phyloP scores from a whole-genome alignment of 2,797 vertebrate genomes.

The Enteromius mattozi region DNA sequence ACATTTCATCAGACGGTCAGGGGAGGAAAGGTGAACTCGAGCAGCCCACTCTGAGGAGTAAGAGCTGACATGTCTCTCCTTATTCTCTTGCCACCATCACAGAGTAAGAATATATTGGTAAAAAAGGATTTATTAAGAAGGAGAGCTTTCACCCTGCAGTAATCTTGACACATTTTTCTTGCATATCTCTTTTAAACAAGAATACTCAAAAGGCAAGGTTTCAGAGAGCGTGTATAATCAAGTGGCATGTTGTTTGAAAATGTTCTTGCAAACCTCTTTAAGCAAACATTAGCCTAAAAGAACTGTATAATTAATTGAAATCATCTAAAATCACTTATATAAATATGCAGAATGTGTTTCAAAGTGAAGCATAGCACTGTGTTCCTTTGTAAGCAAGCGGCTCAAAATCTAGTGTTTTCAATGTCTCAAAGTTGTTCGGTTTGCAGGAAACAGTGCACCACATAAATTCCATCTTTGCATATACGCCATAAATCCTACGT shows the following conservation, averaged over 20 bases:
- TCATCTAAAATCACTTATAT: background rate
- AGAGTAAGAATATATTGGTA: conserved; percentile 45
- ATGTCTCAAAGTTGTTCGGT: no score
- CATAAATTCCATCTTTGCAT: no score
- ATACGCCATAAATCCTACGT: no score
- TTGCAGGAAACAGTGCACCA: no score
- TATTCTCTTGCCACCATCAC: conserved; percentile 12
- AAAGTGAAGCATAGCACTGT: background rate
- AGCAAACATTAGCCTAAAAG: background rate
- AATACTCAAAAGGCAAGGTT: background rate
- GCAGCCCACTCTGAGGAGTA: conserved; percentile 40
- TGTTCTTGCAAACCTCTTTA: background rate
- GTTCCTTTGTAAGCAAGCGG: no score
- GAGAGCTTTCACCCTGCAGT: conserved; percentile 38
- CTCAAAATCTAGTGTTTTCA: no score
- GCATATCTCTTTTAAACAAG: background rate
- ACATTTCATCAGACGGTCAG: conserved; percentile 46
- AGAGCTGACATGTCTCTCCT: conserved; percentile 27
- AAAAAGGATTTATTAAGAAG: conserved; percentile 46
- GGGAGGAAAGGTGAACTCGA: conserved; percentile 29
- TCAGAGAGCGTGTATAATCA: background rate
- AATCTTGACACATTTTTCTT: conserved; percentile 14
- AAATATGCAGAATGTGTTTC: background rate
- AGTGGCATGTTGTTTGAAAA: background rate
- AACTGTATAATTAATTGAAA: background rate